Conservation (phyloP, 1,140 invertebrate genomes). For the Globodera rostochiensis region DNA sequence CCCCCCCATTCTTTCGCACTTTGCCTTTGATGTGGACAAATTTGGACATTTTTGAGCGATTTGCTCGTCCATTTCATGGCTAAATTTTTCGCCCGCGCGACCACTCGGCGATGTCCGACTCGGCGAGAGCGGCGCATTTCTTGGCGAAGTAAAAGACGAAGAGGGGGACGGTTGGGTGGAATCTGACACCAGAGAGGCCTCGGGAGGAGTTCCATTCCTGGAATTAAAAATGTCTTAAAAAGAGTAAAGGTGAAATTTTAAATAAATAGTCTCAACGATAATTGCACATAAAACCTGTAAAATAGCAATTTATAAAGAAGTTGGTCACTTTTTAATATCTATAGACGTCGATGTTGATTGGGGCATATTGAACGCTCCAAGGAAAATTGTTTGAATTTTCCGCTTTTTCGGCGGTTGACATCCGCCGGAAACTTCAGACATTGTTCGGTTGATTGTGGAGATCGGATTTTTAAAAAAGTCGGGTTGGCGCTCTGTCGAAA, state of each 20-base stretch:
- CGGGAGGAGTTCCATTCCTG: too few species aligned
- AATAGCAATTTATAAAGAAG: neutral
- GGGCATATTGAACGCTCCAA: conserved; percentile 6
- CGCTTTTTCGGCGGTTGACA: conserved; percentile 3
- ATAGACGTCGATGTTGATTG: neutral
- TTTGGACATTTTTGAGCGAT: neutral
- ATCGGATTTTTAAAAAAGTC: too few species aligned
- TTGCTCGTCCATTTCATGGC: neutral
- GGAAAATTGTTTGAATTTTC: conserved; percentile 27
- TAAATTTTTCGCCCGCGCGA: neutral
- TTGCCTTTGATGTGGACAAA: neutral
- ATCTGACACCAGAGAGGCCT: neutral
- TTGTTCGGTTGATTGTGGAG: neutral
- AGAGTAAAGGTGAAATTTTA: neutral
- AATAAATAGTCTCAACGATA: too few species aligned
- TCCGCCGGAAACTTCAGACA: neutral
- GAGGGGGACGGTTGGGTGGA: neutral
- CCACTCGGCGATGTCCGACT: neutral
- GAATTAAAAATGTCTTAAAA: too few species aligned
- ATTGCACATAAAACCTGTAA: too few species aligned
- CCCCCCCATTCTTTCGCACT: neutral
- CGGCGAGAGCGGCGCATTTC: neutral
- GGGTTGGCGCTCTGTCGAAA: too few species aligned
- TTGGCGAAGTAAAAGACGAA: neutral
- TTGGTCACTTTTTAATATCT: neutral